Percentiles rank a stretch among this genome's conserved stretches.
Conservation (phyloP, 1,140 invertebrate species). For the Phymastichus coffea region DNA sequence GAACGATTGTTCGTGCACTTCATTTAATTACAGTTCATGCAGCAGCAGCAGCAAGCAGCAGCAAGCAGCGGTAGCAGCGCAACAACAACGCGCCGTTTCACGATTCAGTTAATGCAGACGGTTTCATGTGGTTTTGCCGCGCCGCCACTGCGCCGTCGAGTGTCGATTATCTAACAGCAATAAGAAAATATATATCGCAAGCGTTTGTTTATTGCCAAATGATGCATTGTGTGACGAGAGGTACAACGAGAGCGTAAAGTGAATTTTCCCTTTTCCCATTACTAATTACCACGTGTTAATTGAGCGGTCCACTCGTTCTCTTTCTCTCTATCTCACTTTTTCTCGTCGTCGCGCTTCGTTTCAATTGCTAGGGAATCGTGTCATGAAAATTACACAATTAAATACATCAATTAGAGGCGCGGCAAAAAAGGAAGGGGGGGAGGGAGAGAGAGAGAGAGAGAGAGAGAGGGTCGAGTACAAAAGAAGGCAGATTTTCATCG, state of each 20-base stretch:
- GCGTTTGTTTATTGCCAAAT: conserved; percentile 13
- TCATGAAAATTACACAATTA: neutral
- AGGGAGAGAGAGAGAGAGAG: no score
- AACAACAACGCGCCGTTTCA: conserved; percentile 22
- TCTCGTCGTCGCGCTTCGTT: no score
- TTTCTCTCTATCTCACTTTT: neutral
- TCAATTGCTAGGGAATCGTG: neutral
- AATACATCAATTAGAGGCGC: no score
- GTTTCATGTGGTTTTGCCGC: conserved; percentile 20
- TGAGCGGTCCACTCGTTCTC: no score
- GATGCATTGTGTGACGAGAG: neutral
- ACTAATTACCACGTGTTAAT: conserved; percentile 16
- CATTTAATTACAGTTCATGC: conserved; percentile 22
- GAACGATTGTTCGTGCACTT: conserved; percentile 24
- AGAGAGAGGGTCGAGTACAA: no score
- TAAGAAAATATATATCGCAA: conserved; percentile 25
- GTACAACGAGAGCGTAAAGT: conserved; percentile 16
- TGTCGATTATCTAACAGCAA: conserved; percentile 21
- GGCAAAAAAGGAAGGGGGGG: no score
- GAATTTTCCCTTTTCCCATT: conserved; percentile 15
- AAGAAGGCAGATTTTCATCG: no score
- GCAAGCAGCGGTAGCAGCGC: no score
- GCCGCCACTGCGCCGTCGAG: neutral
- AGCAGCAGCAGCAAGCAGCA: neutral
- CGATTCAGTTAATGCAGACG: conserved; percentile 20